A percentile compares a stretch with the other conserved stretches of the same genome.
phyloP scores from a whole-genome alignment of 2,113 vertebrate species.

The Deroptyus accipitrinus region DNA sequence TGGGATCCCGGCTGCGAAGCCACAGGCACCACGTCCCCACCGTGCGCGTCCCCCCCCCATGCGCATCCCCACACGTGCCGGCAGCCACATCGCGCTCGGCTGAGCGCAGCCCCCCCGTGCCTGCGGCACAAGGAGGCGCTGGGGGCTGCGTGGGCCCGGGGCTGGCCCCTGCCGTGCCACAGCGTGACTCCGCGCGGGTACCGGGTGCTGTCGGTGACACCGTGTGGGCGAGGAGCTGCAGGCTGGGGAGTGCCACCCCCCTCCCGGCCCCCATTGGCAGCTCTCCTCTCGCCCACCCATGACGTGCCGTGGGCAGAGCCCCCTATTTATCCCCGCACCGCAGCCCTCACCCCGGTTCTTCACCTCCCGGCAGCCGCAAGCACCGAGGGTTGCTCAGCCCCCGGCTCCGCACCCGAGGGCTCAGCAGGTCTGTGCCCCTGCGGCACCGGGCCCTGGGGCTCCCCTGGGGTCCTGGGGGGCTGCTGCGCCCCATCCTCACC shows the following conservation, averaged over 20 bases:
- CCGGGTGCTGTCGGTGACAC: neutral
- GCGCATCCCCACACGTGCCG: neutral
- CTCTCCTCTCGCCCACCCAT: slow-evolving; percentile 47
- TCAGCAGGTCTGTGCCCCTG: neutral
- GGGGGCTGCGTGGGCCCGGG: neutral
- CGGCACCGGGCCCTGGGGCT: accelerated
- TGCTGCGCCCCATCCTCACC: accelerated
- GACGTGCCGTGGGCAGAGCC: slow-evolving; percentile 18
- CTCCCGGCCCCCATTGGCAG: slow-evolving; percentile 46
- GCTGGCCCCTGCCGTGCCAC: neutral
- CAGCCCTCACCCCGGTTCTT: neutral
- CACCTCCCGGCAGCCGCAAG: neutral
- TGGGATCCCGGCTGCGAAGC: neutral
- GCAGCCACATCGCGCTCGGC: accelerated
- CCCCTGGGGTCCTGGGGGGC: neutral
- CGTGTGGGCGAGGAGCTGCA: slow-evolving; percentile 28
- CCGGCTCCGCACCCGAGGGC: neutral
- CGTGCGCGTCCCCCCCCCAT: accelerated
- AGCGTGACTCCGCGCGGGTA: neutral
- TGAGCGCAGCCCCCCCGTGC: accelerated
- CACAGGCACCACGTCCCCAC: neutral
- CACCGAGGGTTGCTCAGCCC: neutral
- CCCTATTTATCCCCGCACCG: slow-evolving; percentile 17
- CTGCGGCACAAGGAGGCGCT: neutral
- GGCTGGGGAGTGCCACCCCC: neutral